Evolutionary conservation across 2,113 vertebrate genomes (phyloP).

Genomic region (Galemys pyrenaicus): DNA sequence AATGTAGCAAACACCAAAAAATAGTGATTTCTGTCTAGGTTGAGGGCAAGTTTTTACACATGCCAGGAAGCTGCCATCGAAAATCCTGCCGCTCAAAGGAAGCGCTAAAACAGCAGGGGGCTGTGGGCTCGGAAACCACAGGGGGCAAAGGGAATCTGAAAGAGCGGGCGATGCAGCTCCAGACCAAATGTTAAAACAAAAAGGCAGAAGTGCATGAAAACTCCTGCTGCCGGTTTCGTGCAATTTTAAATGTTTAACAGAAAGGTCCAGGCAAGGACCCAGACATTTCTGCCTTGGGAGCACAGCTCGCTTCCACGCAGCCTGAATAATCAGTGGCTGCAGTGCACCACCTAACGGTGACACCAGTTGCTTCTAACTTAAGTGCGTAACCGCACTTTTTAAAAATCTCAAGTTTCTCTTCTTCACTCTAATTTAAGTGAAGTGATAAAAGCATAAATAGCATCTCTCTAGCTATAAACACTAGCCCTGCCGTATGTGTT

Average conservation of each 20-base stretch:
- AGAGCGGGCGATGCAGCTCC: not conserved
- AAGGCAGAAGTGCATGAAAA: not conserved
- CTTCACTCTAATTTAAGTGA: not conserved
- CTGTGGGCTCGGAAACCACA: not conserved
- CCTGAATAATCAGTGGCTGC: not conserved
- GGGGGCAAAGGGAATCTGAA: not conserved
- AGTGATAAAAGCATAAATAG: not conserved
- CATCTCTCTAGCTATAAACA: not conserved
- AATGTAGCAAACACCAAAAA: not conserved
- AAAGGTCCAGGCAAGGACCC: not conserved
- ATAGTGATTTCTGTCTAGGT: not conserved
- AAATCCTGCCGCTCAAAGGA: not conserved
- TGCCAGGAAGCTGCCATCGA: not conserved
- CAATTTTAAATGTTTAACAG: not conserved
- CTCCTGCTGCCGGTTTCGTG: not conserved
- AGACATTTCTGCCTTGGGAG: not conserved
- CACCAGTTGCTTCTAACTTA: slow-evolving; percentile 42
- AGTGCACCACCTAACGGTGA: slow-evolving; percentile 56
- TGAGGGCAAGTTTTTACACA: not conserved
- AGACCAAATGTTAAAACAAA: slow-evolving; percentile 22
- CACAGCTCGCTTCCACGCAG: not conserved
- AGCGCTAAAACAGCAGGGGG: not conserved
- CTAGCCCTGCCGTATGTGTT: not conserved
- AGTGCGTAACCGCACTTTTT: not conserved
- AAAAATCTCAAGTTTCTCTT: not conserved